Conservation (phyloP, 2,797 vertebrate species). For the Melanotaenia boesemani region DNA sequence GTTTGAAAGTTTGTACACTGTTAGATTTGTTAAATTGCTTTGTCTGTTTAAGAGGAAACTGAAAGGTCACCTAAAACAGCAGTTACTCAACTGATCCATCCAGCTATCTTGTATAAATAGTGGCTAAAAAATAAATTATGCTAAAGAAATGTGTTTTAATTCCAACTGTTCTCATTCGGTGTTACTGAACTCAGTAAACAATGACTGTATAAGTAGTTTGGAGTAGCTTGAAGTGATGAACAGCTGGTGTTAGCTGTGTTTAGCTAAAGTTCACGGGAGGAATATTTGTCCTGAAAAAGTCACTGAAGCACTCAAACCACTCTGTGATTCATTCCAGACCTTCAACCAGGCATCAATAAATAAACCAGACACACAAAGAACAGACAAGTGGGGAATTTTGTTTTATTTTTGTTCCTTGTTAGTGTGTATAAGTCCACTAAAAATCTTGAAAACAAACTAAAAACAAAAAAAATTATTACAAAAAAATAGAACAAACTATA, state of each 20-base stretch:
- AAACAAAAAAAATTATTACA: neutral
- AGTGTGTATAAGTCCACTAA: neutral
- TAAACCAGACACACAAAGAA: conserved; percentile 30
- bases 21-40: neutral
- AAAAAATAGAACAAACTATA: neutral
- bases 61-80: neutral
- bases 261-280: conserved; percentile 4
- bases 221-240: conserved; percentile 7
- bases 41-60: conserved; percentile 5
- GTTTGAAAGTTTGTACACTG: neutral
- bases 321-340: conserved; percentile 52
- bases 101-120: neutral
- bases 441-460: neutral
- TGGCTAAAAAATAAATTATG: conserved; percentile 8
- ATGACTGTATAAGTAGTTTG: conserved; percentile 23
- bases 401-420: neutral
- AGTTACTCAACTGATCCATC: neutral
- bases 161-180: conserved; percentile 9
- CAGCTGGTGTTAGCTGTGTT: conserved; percentile 32
- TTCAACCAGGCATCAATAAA: conserved; percentile 32
- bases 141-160: conserved; percentile 3
- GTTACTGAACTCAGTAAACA: conserved; percentile 29
- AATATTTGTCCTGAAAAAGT: conserved; percentile 44
- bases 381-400: neutral
- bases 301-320: conserved; percentile 20